phyloP scores from a whole-genome alignment of 2,888 invertebrate genomes.

The Scaptomyza cyrtandrae region DNA sequence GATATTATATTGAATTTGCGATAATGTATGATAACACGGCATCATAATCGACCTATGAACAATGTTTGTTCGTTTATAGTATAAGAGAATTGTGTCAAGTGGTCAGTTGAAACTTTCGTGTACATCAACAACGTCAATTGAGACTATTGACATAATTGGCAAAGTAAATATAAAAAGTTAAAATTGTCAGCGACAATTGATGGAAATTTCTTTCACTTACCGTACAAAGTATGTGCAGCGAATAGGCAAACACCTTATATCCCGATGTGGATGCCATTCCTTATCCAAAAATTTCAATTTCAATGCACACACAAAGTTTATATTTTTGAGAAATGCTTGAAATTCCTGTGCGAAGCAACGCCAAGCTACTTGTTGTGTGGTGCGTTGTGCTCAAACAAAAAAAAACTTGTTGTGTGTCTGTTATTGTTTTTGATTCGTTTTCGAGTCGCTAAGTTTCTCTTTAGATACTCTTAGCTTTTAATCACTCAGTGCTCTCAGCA shows the following conservation, averaged over 20 bases:
- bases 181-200: conserved; percentile 18
- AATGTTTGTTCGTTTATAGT: neutral
- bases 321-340: conserved; percentile 8
- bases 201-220: conserved; percentile 63
- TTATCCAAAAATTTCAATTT: conserved; percentile 2
- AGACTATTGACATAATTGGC: conserved; percentile 36
- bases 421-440: conserved; percentile 2
- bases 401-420: conserved; percentile 26
- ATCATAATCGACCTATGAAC: conserved; percentile 2
- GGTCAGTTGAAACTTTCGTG: conserved; percentile 16
- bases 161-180: conserved; percentile 10
- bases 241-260: conserved; percentile 68
- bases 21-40: conserved; percentile 4
- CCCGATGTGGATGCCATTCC: conserved; percentile 75
- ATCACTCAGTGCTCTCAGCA: conserved; percentile 8
- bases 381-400: conserved; percentile 1
- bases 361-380: conserved; percentile 6
- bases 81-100: conserved; percentile 21
- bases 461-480: neutral
- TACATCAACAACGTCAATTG: conserved; percentile 29
- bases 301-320: neutral
- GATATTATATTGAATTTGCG: neutral
- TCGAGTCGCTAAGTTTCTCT: conserved; percentile 2
- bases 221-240: conserved; percentile 72
- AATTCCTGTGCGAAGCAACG: conserved; percentile 16